Evolutionary conservation across 2,888 invertebrate genomes (phyloP).

Genomic region (Biston stratarius): DNA sequence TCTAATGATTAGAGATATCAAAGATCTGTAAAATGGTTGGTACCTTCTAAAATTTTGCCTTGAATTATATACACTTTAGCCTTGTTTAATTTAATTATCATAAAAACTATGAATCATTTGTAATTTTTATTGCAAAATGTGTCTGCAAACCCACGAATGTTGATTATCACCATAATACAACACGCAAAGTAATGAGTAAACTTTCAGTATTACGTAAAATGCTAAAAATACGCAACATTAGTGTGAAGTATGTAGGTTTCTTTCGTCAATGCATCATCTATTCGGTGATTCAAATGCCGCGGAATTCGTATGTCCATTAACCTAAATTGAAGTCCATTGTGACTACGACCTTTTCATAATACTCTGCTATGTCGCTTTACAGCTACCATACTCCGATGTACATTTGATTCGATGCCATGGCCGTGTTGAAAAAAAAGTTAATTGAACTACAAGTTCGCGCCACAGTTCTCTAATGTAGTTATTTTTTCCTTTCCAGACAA

Average conservation of each 20-base stretch:
- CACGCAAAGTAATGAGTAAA: background rate
- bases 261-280: constrained; percentile 33
- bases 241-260: constrained; percentile 5
- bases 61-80: background rate
- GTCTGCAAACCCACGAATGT: background rate
- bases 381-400: constrained; percentile 55
- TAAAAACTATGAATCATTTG: background rate
- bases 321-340: constrained; percentile 74
- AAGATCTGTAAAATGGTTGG: constrained; percentile 15
- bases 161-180: background rate
- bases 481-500: constrained; percentile 81
- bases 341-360: constrained; percentile 64
- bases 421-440: constrained; percentile 58
- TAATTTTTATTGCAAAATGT: constrained; percentile 5
- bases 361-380: constrained; percentile 60
- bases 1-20: constrained; percentile 28
- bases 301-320: constrained; percentile 69
- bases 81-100: background rate
- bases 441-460: constrained; percentile 59
- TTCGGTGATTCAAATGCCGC: constrained; percentile 49
- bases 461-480: constrained; percentile 56
- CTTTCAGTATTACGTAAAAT: constrained; percentile 18
- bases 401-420: constrained; percentile 57
- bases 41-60: constrained; percentile 10
- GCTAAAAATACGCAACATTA: constrained; percentile 14